phyloP scores from a whole-genome alignment of 2,113 vertebrate genomes.

The Centropristis striata region DNA sequence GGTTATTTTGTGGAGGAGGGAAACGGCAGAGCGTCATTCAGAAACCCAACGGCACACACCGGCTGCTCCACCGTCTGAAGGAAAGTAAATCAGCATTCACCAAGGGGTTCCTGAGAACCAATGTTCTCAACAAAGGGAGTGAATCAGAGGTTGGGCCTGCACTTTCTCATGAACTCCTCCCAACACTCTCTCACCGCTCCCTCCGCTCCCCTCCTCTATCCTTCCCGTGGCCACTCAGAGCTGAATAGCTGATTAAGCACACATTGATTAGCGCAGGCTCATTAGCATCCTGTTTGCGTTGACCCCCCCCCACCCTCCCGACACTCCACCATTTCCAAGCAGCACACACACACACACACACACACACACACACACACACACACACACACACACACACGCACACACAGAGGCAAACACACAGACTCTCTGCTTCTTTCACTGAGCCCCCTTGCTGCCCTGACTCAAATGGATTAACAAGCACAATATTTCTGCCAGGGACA shows the following conservation, averaged over 20 bases:
- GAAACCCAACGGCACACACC: not conserved
- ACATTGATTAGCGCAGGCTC: constrained; percentile 89
- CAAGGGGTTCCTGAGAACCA: constrained; percentile 54
- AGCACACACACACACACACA: constrained; percentile 26
- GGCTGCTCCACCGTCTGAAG: constrained; percentile 33
- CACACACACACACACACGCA: constrained; percentile 26
- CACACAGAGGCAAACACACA: constrained; percentile 2
- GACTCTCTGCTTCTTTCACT: constrained; percentile 41
- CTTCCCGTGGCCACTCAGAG: constrained; percentile 68
- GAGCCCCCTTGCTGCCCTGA: constrained; percentile 63
- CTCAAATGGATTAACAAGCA: constrained; percentile 86
- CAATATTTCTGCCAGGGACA: constrained; percentile 76
- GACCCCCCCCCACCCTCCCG: constrained; percentile 53
- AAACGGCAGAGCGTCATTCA: constrained; percentile 25
- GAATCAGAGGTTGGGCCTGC: constrained; percentile 78
- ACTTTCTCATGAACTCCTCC: constrained; percentile 84
- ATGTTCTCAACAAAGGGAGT: constrained; percentile 73
- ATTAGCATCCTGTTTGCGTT: constrained; percentile 91
- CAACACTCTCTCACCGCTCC: constrained; percentile 55
- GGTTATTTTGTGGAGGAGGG: constrained; percentile 7
- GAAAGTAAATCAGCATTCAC: constrained; percentile 70
- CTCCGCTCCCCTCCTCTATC: constrained; percentile 33
- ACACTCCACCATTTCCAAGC: constrained; percentile 51
- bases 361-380: constrained; percentile 10
- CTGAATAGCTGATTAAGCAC: constrained; percentile 90